Conservation (phyloP, 1,140 invertebrate genomes). For the Bombus balteatus region DNA sequence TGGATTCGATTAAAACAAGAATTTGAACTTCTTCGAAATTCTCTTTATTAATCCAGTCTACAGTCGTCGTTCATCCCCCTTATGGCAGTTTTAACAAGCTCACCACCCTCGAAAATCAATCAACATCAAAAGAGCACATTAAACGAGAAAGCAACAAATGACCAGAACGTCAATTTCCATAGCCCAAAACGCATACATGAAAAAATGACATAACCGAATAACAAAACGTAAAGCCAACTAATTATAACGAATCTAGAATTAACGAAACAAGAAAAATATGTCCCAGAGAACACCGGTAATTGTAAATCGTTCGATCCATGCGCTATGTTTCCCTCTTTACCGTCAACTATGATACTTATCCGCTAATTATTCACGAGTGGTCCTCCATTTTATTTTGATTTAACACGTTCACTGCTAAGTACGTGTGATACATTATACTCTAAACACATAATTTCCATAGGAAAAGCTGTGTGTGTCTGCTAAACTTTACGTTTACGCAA, state of each 20-base stretch:
- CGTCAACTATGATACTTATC: background rate
- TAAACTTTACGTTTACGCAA: too few species aligned
- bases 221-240: background rate
- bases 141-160: background rate
- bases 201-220: background rate
- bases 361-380: conserved; percentile 1
- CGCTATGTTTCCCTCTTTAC: background rate
- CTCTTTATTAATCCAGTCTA: conserved; percentile 20
- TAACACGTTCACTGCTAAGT: background rate
- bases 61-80: background rate
- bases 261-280: background rate
- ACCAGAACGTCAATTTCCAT: background rate
- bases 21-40: background rate
- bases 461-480: background rate
- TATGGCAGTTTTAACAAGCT: conserved; percentile 16
- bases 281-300: background rate
- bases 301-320: background rate
- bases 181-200: background rate
- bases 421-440: background rate
- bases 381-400: background rate
- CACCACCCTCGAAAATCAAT: background rate
- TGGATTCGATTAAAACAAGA: background rate
- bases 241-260: background rate
- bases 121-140: too few species aligned
- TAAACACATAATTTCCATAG: background rate